These are phyloP conservation scores for Tribolium freemani DNA, from an alignment of 2,888 invertebrate genomes.

Conservation along the genomic window DNA sequence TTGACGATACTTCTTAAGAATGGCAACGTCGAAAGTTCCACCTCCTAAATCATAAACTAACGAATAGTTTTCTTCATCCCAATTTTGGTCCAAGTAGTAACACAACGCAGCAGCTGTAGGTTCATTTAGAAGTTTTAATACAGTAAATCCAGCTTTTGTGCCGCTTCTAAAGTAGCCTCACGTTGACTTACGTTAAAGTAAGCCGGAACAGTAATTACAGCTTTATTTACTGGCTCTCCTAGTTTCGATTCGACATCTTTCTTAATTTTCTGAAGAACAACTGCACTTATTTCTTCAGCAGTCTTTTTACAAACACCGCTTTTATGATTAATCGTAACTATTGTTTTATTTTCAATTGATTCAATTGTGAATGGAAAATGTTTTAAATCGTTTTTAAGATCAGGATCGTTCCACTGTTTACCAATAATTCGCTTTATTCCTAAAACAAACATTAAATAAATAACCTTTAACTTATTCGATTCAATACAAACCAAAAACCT, in stretches of 20 bases:
- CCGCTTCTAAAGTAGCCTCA: constrained; percentile 30
- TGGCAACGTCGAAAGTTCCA: constrained; percentile 55
- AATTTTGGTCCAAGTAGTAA: constrained; percentile 3
- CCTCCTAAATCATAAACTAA: constrained; percentile 55
- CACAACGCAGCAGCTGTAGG: constrained; percentile 35
- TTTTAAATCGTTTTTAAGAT: constrained; percentile 11
- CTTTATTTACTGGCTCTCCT: constrained; percentile 1
- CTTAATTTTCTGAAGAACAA: constrained; percentile 24
- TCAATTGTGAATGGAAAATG: constrained; percentile 12
- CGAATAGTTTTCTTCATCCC: constrained; percentile 37
- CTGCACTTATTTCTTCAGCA: constrained; percentile 11
- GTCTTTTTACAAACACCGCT: background rate
- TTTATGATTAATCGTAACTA: background rate
- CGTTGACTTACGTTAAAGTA: constrained; percentile 37
- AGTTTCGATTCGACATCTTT: constrained; percentile 18
- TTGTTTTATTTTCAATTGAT: background rate
- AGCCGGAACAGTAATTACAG: constrained; percentile 41
- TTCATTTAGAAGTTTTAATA: constrained; percentile 33
- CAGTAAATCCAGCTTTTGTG: constrained; percentile 28
- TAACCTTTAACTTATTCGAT: background rate
- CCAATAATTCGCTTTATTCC: constrained; percentile 26
- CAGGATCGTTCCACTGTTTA: constrained; percentile 2
- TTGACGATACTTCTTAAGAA: constrained; percentile 29
- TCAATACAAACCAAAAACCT: constrained; percentile 13
- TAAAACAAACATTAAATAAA: background rate